Percentiles rank a stretch among this genome's conserved stretches.
These are phyloP conservation scores for Synanthedon tipuliformis DNA, from an alignment of 2,888 invertebrate species.

Conservation along the genomic window DNA sequence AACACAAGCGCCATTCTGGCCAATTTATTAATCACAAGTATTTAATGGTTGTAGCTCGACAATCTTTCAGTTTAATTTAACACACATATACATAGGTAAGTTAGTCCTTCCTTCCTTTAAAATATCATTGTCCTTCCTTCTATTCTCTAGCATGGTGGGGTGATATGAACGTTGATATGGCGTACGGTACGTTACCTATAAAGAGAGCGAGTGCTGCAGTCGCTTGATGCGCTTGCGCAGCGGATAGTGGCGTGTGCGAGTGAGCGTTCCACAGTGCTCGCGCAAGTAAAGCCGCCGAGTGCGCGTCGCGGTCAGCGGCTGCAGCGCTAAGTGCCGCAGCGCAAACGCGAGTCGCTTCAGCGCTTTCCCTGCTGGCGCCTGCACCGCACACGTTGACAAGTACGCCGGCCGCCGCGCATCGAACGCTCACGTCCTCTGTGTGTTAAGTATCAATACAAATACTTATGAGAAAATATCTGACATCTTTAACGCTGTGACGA, in stretches of 20 bases:
- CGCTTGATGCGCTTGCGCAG: constrained; percentile 29
- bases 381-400: constrained; percentile 79
- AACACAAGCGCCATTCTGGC: too few species aligned
- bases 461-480: too few species aligned
- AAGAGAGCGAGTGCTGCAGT: constrained; percentile 70
- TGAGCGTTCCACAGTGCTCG: constrained; percentile 37
- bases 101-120: too few species aligned
- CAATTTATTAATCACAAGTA: too few species aligned
- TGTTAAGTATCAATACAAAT: too few species aligned
- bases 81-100: too few species aligned
- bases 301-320: constrained; percentile 56
- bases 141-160: too few species aligned
- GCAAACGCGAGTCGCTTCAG: constrained; percentile 2
- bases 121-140: too few species aligned
- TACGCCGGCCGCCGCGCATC: constrained; percentile 84
- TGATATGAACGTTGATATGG: too few species aligned
- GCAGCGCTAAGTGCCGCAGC: constrained; percentile 27
- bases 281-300: constrained; percentile 55
- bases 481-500: too few species aligned
- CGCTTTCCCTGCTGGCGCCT: constrained; percentile 17
- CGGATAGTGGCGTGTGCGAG: constrained; percentile 30
- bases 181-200: constrained; percentile 71
- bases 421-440: constrained; percentile 74
- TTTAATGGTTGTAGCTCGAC: too few species aligned
- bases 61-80: too few species aligned